Evolutionary conservation across 2,113 vertebrate species (phyloP).

Genomic region (Entomyzon cyanotis): DNA sequence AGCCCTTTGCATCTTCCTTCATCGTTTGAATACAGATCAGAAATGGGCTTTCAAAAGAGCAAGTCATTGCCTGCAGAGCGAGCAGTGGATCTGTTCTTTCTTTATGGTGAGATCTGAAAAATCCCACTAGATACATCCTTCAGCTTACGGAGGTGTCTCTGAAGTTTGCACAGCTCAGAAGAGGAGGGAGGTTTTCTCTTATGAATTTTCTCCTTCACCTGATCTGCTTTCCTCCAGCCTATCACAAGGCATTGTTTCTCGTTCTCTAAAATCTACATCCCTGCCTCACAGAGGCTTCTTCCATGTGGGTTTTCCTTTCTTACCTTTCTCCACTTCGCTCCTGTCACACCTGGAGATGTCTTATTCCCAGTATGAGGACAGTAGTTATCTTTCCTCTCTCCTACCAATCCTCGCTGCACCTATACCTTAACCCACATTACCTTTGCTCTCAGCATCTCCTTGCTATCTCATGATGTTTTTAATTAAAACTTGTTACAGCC

Average conservation of each 20-base stretch:
- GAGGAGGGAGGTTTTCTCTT: background rate
- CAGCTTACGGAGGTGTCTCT: background rate
- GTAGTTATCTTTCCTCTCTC: background rate
- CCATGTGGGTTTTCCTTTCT: background rate
- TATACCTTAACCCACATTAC: background rate
- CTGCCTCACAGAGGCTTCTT: background rate
- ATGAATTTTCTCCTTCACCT: slow-evolving; percentile 13
- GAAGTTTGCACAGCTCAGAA: background rate
- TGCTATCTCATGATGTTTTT: background rate
- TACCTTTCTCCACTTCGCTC: background rate
- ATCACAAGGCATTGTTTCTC: background rate
- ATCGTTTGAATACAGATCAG: background rate
- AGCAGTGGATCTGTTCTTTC: slow-evolving; percentile 18
- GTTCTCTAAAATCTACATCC: background rate
- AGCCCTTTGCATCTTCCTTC: background rate
- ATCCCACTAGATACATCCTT: background rate
- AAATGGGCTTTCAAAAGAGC: slow-evolving; percentile 42
- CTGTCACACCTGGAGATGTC: background rate
- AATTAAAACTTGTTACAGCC: slow-evolving; percentile 17
- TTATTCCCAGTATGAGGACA: background rate
- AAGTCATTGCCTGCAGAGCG: background rate
- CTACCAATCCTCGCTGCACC: background rate
- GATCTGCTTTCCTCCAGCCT: background rate
- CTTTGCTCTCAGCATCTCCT: background rate
- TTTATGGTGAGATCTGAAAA: slow-evolving; percentile 17